A percentile compares a stretch with the other conserved stretches of the same genome.
phyloP scores from a whole-genome alignment of 2,888 invertebrate genomes.

The Ophion obscuratus region DNA sequence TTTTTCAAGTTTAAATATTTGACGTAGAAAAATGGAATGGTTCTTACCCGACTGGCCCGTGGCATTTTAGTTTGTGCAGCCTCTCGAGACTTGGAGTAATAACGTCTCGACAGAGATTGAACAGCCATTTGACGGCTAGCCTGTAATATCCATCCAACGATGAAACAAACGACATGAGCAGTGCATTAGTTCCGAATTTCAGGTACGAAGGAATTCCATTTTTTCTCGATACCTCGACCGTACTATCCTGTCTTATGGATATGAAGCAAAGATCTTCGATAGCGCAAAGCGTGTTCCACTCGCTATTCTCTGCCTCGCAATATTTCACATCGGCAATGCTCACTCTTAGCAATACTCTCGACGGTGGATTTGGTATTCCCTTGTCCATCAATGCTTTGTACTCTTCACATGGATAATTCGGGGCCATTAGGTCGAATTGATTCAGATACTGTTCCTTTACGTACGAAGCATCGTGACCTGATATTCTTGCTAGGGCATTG shows the following conservation, averaged over 20 bases:
- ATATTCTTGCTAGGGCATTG: conserved; percentile 87
- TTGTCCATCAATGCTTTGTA: conserved; percentile 89
- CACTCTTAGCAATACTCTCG: conserved; percentile 88
- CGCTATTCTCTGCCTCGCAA: conserved; percentile 70
- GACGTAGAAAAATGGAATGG: conserved; percentile 24
- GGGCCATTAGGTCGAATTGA: conserved; percentile 91
- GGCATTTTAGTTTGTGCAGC: conserved; percentile 91
- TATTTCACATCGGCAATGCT: conserved; percentile 81
- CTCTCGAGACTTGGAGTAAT: conserved; percentile 91
- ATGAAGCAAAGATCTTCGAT: conserved; percentile 94
- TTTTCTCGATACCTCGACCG: conserved; percentile 91
- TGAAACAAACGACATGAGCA: conserved; percentile 92
- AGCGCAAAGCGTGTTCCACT: conserved; percentile 86
- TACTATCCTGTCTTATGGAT: conserved; percentile 89
- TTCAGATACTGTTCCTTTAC: conserved; percentile 93
- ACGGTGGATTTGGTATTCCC: conserved; percentile 87
- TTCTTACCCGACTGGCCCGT: conserved; percentile 94
- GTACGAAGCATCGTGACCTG: conserved; percentile 88
- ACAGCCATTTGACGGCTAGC: conserved; percentile 94
- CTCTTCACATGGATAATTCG: conserved; percentile 92
- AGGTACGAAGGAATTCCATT: conserved; percentile 92
- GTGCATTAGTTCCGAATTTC: conserved; percentile 88
- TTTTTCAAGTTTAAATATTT: background rate
- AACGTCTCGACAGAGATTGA: conserved; percentile 93
- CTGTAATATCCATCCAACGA: conserved; percentile 94